Evolutionary conservation across 2,113 vertebrate genomes (phyloP), one percentile per base, ranked within the genome.

Genomic region (Rhinopithecus roxellana): DNA sequence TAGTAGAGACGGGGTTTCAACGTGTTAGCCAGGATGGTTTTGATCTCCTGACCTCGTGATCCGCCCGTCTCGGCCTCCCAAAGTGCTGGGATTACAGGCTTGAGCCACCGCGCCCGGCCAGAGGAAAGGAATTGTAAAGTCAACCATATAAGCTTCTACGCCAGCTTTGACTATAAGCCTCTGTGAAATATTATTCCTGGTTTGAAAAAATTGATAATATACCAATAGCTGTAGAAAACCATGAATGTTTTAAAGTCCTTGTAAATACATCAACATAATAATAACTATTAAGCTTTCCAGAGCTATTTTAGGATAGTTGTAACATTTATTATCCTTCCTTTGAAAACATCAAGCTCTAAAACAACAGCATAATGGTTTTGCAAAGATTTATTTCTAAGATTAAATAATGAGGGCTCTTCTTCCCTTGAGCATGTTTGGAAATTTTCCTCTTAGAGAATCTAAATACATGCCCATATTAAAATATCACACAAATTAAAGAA

Each of bases 301-400:
- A 32, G 67, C 50, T 74, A 69, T 90, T 97, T 98, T 90, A 81
- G 43, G 25, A 83, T 59, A 91, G 67, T 30, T 64, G 59, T 30
- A 93, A 50, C 8, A 50, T 86, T 93, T 9, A 83, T 94, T 92
- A 95, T 50, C 18, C 55, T 96, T 96, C 50, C 32, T 94, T 96
- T 93, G 50, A 83, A 97, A 94, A 78, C 25, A 88, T 69, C 35
- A 96, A 80, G 74, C 38, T 85, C 18, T 69, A 79, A 95, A 93
- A 93, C 16, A 93, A 93, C 5, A 93, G 23, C 18, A 90, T 93
- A 75, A 96, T 55, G 22, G 50, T 88, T 97, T 97, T 77, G 11
- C 64, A 88, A 93, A 87, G 43, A 95, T 38, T 83, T 89, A 80
- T 96, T 96, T 97, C 11, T 45, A 87, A 94, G 45, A 90, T 92